Base-by-base conservation (phyloP, 2,797 vertebrate species). In the Gila robusta region DNA sequence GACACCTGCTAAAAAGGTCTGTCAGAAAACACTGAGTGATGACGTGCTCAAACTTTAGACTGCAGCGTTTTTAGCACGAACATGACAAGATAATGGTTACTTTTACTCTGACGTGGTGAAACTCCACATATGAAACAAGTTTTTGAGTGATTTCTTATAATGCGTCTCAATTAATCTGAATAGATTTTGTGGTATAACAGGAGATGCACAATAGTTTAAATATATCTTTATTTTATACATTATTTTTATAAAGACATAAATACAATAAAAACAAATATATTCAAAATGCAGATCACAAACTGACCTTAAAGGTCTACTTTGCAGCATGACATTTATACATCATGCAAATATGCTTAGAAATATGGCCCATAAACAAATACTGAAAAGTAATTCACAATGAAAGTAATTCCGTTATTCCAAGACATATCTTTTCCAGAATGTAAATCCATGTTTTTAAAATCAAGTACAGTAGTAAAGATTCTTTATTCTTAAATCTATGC, bases 271-370 rank as follows among this genome's bases (percentile, higher is more conserved):
- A 85, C 28, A 52, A 81, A 32, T 82, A 17, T 17, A 17, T 32
- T 32, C 6, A 32, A 32, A 66, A 62, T n/a, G 1, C 10, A 74
- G 49, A 28, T 37, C 16, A 47, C 37, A 52, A 83, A 54, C 71
- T 64, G 87, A 90, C 87, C 86, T 62, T 4, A 85, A 39, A 73
- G 87, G 89, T 88, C 87, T 90, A 88, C 89, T 79, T 71, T 84
- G 28, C 28, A 70, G 80, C 85, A 90, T 35, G 82, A 72, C 67
- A 14, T 59, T 52, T 76, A 62, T 8, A 81, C 41, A 85, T 86
- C 21, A 87, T 85, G 82, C 72, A 83, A 2, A 88, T 88, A 79
- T 80, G 87, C 87, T 90, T 87, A 72, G 80, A 89, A 37, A 84
- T 41, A 49, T 79, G 14, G 70, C 52, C 47, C 28, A 32, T 59